Base-by-base conservation (phyloP, 2,888 invertebrate genomes). In the Cylindroiulus punctatus region DNA sequence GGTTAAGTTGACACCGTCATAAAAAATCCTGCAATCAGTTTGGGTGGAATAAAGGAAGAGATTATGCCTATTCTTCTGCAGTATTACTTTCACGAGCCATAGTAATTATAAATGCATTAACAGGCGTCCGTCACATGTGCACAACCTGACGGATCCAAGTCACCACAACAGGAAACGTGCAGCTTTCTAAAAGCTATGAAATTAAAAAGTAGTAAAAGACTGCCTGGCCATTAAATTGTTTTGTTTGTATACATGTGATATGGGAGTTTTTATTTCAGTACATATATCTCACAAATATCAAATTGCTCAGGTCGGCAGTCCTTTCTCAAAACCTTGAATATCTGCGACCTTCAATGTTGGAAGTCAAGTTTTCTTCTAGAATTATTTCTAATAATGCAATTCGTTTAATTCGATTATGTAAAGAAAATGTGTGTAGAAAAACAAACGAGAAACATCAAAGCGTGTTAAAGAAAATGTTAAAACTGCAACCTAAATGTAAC, bases 61-160 rank as follows among this genome's bases (percentile, higher is more conserved):
- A 52, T n/a, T 52, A n/a, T 52, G 52, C n/a, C n/a, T 65, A 65
- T 65, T 22, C 3, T 26, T 26, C 2, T 65, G 26, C 26, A 26
- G 65, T 52, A 52, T n/a, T 40, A 47, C 47, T 47, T 12, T 47
- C 12, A 17, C 12, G 47, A 47, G 5, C 65, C 19, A 65, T 12
- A 26, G 26, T 26, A 65, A 65, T 65, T 65, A 65, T 26, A 65
- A 65, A 65, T 65, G 26, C 65, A 65, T 65, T 65, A 65, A 65
- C 65, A 65, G 26, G 26, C 65, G 26, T 22, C 26, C 8, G 65
- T 65, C 26, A 65, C 26, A 26, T 26, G 65, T 2, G 65, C 65
- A 65, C n/a, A 65, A 65, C n/a, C 57, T n/a, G 22, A 57, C 1
- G n/a, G n/a, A 65, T 65, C 65, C 65, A 8, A 1, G 65, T 65